A percentile compares a stretch with the other conserved stretches of the same genome.
These are phyloP conservation scores for Bradypus variegatus DNA, from an alignment of 2,797 vertebrate species.

Conservation along the genomic window DNA sequence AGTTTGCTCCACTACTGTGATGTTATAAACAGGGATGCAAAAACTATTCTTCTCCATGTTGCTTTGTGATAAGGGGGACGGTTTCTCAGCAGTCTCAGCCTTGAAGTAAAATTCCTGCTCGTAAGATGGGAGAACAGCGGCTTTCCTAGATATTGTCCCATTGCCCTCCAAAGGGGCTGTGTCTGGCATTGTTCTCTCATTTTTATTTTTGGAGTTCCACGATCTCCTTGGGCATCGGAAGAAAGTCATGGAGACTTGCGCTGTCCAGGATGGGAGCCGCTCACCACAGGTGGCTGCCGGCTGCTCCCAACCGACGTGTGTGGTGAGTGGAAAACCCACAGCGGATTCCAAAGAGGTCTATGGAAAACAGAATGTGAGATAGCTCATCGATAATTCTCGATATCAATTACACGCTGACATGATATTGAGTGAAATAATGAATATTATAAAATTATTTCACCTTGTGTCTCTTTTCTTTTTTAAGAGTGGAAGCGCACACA, in stretches of 20 bases:
- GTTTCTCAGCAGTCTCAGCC: not conserved
- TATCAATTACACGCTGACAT: not conserved
- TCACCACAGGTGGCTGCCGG: not conserved
- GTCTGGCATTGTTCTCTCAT: too few species aligned
- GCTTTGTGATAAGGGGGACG: not conserved
- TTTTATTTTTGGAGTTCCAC: not conserved
- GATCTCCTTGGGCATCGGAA: not conserved
- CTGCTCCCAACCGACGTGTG: not conserved
- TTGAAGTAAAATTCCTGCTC: not conserved
- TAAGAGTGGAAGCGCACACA: not conserved
- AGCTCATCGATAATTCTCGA: not conserved
- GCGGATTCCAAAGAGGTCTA: not conserved
- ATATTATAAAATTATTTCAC: not conserved
- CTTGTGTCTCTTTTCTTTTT: not conserved
- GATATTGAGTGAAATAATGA: not conserved
- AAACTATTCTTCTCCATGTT: not conserved
- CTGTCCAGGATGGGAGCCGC: not conserved
- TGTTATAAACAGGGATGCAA: not conserved
- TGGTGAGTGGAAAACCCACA: not conserved
- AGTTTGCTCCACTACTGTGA: accelerated
- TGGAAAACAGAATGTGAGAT: not conserved
- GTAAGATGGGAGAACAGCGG: not conserved
- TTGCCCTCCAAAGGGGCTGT: not conserved
- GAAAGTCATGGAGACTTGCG: not conserved
- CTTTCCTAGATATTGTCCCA: not conserved